phyloP scores from a whole-genome alignment of 35 echinoderm and acorn worm species.

The Holothuria glaberrima region DNA sequence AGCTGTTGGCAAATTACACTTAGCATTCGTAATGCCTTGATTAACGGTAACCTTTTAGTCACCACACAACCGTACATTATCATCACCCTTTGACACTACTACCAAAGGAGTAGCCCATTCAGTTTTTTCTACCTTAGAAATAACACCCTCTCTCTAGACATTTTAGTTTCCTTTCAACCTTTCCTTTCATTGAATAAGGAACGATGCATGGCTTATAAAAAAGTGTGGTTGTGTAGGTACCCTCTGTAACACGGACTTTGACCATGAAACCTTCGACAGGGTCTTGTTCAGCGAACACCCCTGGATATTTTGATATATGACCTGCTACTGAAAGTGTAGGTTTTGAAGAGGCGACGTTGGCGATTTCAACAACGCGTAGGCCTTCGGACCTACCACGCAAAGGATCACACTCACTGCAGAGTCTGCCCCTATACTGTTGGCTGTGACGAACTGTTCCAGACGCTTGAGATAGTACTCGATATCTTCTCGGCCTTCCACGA shows the following conservation, averaged over 20 bases:
- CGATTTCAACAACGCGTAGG: slow-evolving; percentile 42
- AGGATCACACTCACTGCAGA: slow-evolving; percentile 50
- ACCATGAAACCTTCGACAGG: slow-evolving; percentile 34
- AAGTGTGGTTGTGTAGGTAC: slow-evolving; percentile 39
- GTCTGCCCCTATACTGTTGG: slow-evolving; percentile 14
- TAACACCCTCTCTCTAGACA: slow-evolving; percentile 3
- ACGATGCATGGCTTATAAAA: slow-evolving; percentile 65
- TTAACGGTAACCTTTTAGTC: slow-evolving; percentile 69
- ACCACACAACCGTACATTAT: slow-evolving; percentile 42
- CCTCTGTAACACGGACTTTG: slow-evolving; percentile 44
- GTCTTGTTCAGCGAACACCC: neutral
- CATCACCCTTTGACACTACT: slow-evolving; percentile 37
- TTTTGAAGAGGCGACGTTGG: slow-evolving; percentile 1
- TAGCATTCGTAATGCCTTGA: slow-evolving; percentile 1
- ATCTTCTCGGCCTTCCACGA: slow-evolving; percentile 30
- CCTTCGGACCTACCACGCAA: slow-evolving; percentile 32
- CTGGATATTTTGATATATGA: neutral
- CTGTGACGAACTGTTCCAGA: slow-evolving; percentile 32
- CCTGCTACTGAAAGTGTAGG: neutral
- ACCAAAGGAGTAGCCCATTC: slow-evolving; percentile 55
- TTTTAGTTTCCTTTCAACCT: slow-evolving; percentile 60
- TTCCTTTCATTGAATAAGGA: slow-evolving; percentile 57
- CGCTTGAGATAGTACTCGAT: slow-evolving; percentile 37
- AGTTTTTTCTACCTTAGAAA: slow-evolving; percentile 33
- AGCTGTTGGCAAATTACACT: slow-evolving; percentile 60